Evolutionary conservation across 2,888 invertebrate species (phyloP), one percentile per base, ranked within the genome.

Genomic region (Acanthoscelides obtectus): DNA sequence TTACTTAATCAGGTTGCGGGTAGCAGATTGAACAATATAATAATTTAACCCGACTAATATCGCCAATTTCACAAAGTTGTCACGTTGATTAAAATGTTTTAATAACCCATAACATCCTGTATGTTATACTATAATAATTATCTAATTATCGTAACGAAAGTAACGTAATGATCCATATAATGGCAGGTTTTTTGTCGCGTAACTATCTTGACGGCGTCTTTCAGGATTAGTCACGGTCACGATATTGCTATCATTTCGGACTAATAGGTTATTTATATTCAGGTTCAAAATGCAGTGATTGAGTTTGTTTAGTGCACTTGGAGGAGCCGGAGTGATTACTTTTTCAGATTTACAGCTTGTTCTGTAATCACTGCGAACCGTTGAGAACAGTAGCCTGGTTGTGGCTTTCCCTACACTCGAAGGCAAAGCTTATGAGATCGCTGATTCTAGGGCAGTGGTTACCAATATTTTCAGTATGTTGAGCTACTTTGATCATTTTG

Each of bases 131-230:
- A 45, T 25, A 20, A 19, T 68, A 68, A 68, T 68, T 68, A 68
- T 68, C 68, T 68, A 22, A 68, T 68, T 68, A 68, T 22, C 68
- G 27, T 27, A 27, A 68, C 25, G 68, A 68, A 68, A 68, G n/a
- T 68, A 20, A 20, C 21, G 45, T 25, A 68, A 68, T 68, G 45
- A 45, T 45, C 45, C 45, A 45, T 45, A 45, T 45, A 45, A 45
- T 45, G 45, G 45, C 45, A 45, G 45, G 3, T 45, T 45, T 45
- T 45, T 45, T 45, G 45, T 45, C 3, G 45, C 8, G 45, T 45
- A 45, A 45, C 12, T 45, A 12, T 45, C 45, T 45, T 3, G 45
- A 45, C 45, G 45, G 45, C 45, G 45, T 45, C 45, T 45, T 45
- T 45, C 17, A 6, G 45, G 17, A 45, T 45, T 45, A 12, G 45